Base-by-base conservation (phyloP, 2,113 vertebrate species). In the Scomber colias region DNA sequence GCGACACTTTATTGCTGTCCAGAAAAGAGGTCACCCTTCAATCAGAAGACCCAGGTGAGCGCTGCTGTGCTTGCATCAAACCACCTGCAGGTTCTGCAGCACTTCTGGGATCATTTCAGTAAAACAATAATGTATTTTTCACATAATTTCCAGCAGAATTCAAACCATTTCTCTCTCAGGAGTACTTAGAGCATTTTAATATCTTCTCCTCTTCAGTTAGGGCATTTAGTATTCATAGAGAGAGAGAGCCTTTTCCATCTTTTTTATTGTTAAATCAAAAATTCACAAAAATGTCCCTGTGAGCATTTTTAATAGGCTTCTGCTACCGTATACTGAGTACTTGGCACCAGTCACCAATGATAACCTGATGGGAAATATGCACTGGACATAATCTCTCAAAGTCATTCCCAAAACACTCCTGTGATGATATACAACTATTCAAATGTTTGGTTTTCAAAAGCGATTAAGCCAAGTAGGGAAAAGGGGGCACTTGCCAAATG, bases 331-430 rank as follows among this genome's bases (percentile, higher is more conserved):
- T 4, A 21, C 6, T 13, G 35, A 40, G 15, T 11, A 21, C 30
- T 31, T 73, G 30, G 15, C 45, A 40, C 35, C 4, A 53, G 45
- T 68, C 40, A 7, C 48, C 55, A 3, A 2, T 27, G 50, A 21
- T 11, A 46, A 51, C 72, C 59, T 54, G 14, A 50, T 56, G 56
- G 69, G 56, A 24, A 66, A 77, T 53, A 9, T 31, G 21, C 15
- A n/a, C 16, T n/a, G 68, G 45, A 57, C 27, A 4, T 27, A 48
- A 61, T 66, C 67, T 50, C 12, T 16, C n/a, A 55, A 51, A 72
- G 57, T 69, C 15, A 1, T 14, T 59, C 35, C 8, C 46, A 44
- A 2, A 19, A 19, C 30, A 51, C 11, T 30, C 19, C 9, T 12
- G 27, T 50, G 51, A 11, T 60, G 24, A 27, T 45, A 8, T 13